Conservation (phyloP, 2,888 invertebrate genomes). For the Thalpophila matura region DNA sequence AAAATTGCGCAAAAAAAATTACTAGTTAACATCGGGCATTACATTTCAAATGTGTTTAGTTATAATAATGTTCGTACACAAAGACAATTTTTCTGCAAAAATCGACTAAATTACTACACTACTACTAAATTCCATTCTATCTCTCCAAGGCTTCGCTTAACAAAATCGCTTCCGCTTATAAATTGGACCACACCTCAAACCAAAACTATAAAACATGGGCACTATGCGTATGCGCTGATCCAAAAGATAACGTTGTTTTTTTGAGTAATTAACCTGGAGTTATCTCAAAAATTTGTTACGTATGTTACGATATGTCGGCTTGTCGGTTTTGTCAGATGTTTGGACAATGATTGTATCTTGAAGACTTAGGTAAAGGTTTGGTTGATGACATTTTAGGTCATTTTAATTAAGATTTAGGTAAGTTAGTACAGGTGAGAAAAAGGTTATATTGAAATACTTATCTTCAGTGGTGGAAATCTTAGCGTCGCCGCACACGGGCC, state of each 20-base stretch:
- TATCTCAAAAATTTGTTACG: slow-evolving; percentile 60
- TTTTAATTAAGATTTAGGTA: not conserved
- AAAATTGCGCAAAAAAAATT: too few species aligned
- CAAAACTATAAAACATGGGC: slow-evolving; percentile 69
- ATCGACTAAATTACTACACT: too few species aligned
- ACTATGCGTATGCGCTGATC: slow-evolving; percentile 72
- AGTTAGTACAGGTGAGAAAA: too few species aligned
- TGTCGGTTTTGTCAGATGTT: slow-evolving; percentile 20
- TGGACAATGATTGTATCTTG: slow-evolving; percentile 20
- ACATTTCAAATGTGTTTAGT: too few species aligned
- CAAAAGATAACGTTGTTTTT: slow-evolving; percentile 74
- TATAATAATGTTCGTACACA: too few species aligned
- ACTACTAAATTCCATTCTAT: too few species aligned
- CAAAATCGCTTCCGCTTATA: slow-evolving; percentile 62
- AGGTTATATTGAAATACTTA: too few species aligned
- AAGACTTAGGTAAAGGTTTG: not conserved
- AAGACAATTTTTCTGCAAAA: too few species aligned
- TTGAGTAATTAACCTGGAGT: slow-evolving; percentile 75
- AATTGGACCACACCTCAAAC: slow-evolving; percentile 45
- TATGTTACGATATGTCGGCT: slow-evolving; percentile 29
- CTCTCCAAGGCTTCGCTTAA: rapidly evolving
- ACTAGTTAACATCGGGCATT: too few species aligned
- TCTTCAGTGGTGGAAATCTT: too few species aligned
- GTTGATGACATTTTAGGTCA: not conserved
- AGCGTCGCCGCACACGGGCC: too few species aligned